Base-by-base conservation (phyloP, 2,113 vertebrate genomes). In the Scomber scombrus region DNA sequence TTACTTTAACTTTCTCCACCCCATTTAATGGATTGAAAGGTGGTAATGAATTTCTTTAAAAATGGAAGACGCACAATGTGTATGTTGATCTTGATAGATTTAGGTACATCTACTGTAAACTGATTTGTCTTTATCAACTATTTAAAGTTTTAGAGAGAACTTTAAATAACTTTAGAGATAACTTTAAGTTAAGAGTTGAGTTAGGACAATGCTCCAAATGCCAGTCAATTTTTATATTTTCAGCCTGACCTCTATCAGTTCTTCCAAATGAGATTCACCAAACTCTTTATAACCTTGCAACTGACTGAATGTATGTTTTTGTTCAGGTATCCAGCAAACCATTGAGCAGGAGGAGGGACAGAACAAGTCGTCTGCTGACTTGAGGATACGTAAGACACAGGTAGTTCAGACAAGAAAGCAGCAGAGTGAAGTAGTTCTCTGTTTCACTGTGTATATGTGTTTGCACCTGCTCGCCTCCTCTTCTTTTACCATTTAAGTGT, bases 371-470 rank as follows among this genome's bases (percentile, higher is more conserved):
- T 97, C 98, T 0, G 98, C 98, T 0, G 97, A 99, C 89, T 92
- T 99, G 89, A 95, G 98, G 93, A 99, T 99, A 96, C 96, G 98
- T 57, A 99, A 99, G 94, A 99, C 97, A 15, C 98, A 99, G 96
- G 98, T 98, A 88, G n/a, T 40, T 52, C n/a, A 43, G 23, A 45
- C 18, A 7, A n/a, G 16, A 46, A 15, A 34, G 34, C 31, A 34
- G 66, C 18, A 14, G 21, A 26, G 52, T 11, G 13, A 64, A 40
- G 34, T 40, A 7, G 9, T 26, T 9, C 7, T 40, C 34, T 40
- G 34, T 40, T 40, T 40, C 34, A 40, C 46, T 19, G 61, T 66
- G 14, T 45, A 4, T 47, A 11, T 4, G 23, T 12, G 18, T 19
- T 60, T 52, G 18, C 23, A 23, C 34, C 12, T 16, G 14, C 14